A percentile compares a stretch with the other conserved stretches of the same genome.
Evolutionary conservation across 2,797 vertebrate species (phyloP).

Genomic region (Hydrophis major): DNA sequence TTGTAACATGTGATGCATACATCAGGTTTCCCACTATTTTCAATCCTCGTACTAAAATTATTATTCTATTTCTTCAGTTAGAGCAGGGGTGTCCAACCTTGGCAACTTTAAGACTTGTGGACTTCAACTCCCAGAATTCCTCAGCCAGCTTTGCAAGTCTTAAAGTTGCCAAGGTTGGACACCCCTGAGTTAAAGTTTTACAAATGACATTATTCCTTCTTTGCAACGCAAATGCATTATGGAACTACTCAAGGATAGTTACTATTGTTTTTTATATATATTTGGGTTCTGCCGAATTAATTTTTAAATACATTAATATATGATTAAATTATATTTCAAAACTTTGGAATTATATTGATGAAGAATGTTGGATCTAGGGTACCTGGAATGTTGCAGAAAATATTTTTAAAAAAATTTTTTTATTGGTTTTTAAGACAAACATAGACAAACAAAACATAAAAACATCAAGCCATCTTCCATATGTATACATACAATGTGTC

Average conservation of each 20-base stretch:
- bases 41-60: neutral
- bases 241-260: neutral
- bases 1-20: neutral
- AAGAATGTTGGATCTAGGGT: neutral
- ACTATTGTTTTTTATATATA: neutral
- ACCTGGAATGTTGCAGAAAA: neutral
- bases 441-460: too few relatives aligned
- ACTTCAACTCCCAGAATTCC: too few relatives aligned
- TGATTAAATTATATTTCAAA: neutral
- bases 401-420: neutral
- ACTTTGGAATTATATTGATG: neutral
- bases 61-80: neutral
- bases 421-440: too few relatives aligned
- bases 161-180: too few relatives aligned
- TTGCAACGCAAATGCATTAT: too few relatives aligned
- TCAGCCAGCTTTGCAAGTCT: too few relatives aligned
- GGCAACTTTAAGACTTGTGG: too few relatives aligned
- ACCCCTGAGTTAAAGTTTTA: too few relatives aligned
- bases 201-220: too few relatives aligned
- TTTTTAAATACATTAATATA: neutral
- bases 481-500: too few relatives aligned
- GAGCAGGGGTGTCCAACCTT: too few relatives aligned
- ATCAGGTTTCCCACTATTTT: neutral
- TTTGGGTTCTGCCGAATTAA: neutral
- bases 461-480: too few relatives aligned